Base-by-base conservation (phyloP, 2,797 vertebrate species). In the Zalophus californianus region DNA sequence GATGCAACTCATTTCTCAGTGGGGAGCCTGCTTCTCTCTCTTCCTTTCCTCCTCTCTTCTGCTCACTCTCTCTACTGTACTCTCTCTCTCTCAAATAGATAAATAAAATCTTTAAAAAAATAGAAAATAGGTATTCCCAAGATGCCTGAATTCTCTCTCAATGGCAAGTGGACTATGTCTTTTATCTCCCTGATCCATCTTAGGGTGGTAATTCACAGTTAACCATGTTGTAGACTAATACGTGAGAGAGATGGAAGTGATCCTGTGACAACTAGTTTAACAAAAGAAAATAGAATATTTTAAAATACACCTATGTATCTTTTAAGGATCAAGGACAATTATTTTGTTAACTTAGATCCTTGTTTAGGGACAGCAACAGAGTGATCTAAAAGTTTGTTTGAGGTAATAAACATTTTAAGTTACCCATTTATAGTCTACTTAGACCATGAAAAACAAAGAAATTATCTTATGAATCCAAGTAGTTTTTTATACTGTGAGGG, bases 321-420 rank as follows among this genome's bases (percentile, higher is more conserved):
- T 84, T 41, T 38, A 54, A 84, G 7, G 8, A 44, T 41, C 7
- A 72, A 16, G n/a, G 16, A 56, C 54, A 0, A 58, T 64, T 70
- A 58, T 77, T 86, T 56, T 38, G 16, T 89, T 86, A 64, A 86
- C 32, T 44, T 94, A 16, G 1, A 62, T 4, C 38, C 27, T 72
- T 0, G 12, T 21, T 3, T 38, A 11, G 7, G n/a, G 7, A 52
- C 1, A 89, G 5, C 1, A 1, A 4, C 7, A 52, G 3, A 68
- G 3, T 23, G 44, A 32, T 29, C 9, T 82, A 20, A 8, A 93
- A 52, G 0, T 52, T 56, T 66, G 29, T 41, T 93, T 86, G 35
- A 86, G 18, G 44, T 82, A 62, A 94, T 50, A n/a, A 48, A 29
- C 8, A 3, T 21, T 66, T 58, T 83, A 78, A 38, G 1, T 66